These are phyloP conservation scores for Myrmecobius fasciatus DNA, from an alignment of 2,113 vertebrate species.

Conservation along the genomic window DNA sequence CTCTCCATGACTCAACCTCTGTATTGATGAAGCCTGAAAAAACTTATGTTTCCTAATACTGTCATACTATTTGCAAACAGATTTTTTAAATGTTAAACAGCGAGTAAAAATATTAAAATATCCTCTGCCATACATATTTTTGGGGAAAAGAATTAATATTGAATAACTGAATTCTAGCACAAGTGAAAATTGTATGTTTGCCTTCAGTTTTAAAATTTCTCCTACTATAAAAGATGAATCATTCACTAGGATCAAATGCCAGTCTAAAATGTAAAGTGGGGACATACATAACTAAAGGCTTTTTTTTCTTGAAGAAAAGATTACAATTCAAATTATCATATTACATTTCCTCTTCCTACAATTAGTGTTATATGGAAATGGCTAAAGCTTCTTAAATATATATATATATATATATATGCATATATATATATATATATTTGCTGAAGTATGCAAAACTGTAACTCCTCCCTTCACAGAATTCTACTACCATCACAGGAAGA, in stretches of 20 bases:
- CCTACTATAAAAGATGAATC: neutral
- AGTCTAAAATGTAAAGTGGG: conserved; percentile 17
- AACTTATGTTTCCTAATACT: neutral
- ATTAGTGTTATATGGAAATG: neutral
- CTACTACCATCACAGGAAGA: neutral
- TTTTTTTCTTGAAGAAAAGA: conserved; percentile 17
- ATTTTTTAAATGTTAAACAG: neutral
- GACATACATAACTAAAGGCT: neutral
- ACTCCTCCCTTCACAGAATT: neutral
- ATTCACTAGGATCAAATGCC: neutral
- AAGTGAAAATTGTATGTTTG: neutral
- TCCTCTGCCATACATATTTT: neutral
- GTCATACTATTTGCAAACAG: neutral
- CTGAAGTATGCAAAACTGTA: neutral
- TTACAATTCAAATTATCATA: conserved; percentile 1
- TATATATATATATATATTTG: too few species aligned
- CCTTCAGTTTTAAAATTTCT: neutral
- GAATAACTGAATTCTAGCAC: neutral
- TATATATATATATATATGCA: too few species aligned
- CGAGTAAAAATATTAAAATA: neutral
- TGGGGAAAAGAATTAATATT: neutral
- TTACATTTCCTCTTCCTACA: conserved; percentile 17
- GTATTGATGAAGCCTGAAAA: neutral
- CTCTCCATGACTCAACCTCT: neutral
- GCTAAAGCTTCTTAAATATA: neutral